Evolutionary conservation across 2,888 invertebrate species (phyloP), one percentile per base, ranked within the genome.

Genomic region (Copidosoma aretas): DNA sequence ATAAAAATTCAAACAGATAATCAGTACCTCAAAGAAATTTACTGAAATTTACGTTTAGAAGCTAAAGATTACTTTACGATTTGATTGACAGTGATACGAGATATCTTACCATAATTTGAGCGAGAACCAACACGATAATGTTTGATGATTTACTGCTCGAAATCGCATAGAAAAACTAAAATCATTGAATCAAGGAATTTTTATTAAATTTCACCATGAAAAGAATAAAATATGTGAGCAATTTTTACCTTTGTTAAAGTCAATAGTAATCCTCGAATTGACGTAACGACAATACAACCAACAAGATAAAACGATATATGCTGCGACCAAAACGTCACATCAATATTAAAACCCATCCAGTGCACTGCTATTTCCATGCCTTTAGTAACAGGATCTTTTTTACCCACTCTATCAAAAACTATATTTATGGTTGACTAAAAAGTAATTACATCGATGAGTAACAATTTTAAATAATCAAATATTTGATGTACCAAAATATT

Each of bases 241-340:
- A 56, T 67, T 58, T 19, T 22, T 39, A 96, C 97, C 90, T 99
- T 99, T 15, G 99, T 98, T 53, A 99, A 87, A 0, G 98, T 99
- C 5, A 99, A 89, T 65, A 99, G 87, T 58, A 99, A 87, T 5
- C 99, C 99, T 73, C 99, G 86, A 60, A 99, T 98, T 14, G 98
- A 98, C 0, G 99, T 98, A 1, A 99, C 91, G 1, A 98, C 98
- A 73, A 99, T 99, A 77, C 98, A 97, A 0, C 99, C 99, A 5
- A 99, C 93, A 0, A 99, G 88, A 78, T 95, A 90, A 85, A 99
- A 99, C 0, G 98, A 98, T 58, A 99, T 93, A 81, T 99, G 97
- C 81, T 99, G 99, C 1, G 97, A 98, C 98, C 99, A 99, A 85
- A 98, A 99, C 21, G 92, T 91, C n/a, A 98, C 93, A 84, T 99